Base-by-base conservation (phyloP, 2,797 vertebrate species). In the Liparis tanakae region DNA sequence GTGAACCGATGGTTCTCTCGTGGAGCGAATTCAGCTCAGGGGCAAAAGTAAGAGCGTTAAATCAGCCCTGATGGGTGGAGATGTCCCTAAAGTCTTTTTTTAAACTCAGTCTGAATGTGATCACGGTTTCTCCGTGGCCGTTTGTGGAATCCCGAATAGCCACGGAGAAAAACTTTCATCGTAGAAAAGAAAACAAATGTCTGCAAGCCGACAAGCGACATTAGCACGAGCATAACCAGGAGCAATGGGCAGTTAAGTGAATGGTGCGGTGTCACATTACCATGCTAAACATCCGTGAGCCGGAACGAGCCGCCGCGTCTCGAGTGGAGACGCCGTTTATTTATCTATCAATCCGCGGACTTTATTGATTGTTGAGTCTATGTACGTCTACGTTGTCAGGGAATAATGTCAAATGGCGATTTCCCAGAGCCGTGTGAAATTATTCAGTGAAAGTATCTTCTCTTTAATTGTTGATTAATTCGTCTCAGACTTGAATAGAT, bases 211-310 rank as follows among this genome's bases (percentile, higher is more conserved):
- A 64, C 67, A 63, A 62, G 67, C 43, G 43, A 63, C 66, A 80
- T 84, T 65, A 73, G 79, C 65, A 66, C 67, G 59, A 60, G 56
- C 75, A 79, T 76, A 82, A 74, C 50, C 73, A 53, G 74, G 67
- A 70, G 62, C 2, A 81, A 77, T 20, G 20, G 65, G 67, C 74
- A 76, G 76, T 78, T 73, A 85, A 44, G 37, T 60, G 72, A 73
- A 82, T 82, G 80, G 61, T 70, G 61, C 54, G 63, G 55, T 75
- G 71, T 76, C 58, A 70, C 67, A 70, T 85, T 78, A 55, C 67
- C 64, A 70, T 59, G 60, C 51, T 71, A 54, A 83, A 77, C 72
- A 67, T 67, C 59, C 14, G 56, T 79, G 66, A 36, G 44, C 25
- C 25, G 76, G 43, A 64, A 58, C 56, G 62, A 73, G 65, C 59